Evolutionary conservation across 2,888 invertebrate species (phyloP).

Genomic region (Megaustenia siamemsis): DNA sequence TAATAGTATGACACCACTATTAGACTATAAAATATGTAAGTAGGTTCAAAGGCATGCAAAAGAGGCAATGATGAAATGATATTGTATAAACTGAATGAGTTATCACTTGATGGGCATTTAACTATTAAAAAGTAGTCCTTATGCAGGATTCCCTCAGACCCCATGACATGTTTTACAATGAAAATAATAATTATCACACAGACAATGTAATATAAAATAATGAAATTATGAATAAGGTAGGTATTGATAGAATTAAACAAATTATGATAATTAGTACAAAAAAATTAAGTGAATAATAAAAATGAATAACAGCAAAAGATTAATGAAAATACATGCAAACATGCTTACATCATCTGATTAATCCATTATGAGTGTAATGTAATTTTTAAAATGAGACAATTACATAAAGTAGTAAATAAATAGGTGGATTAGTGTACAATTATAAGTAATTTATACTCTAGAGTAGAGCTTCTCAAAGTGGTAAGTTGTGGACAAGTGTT

Average conservation of each 20-base stretch:
- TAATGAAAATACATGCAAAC: constrained; percentile 19
- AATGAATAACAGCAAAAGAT: constrained; percentile 8
- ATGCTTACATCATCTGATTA: constrained; percentile 13
- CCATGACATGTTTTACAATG: too few relatives aligned
- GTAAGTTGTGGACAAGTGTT: too few relatives aligned
- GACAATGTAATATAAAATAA: neutral
- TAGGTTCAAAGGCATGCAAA: neutral
- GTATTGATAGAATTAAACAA: neutral
- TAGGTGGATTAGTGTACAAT: too few relatives aligned
- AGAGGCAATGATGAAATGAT: neutral
- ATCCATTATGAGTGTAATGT: neutral
- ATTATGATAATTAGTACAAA: neutral
- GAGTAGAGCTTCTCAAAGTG: too few relatives aligned
- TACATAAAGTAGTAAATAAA: too few relatives aligned
- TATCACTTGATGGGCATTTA: too few relatives aligned
- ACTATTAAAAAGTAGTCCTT: neutral
- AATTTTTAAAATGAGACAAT: too few relatives aligned
- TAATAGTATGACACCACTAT: too few relatives aligned
- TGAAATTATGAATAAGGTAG: neutral
- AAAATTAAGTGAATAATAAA: neutral
- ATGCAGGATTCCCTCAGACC: neutral
- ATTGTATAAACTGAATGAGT: neutral
- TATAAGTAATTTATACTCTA: too few relatives aligned
- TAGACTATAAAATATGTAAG: neutral
- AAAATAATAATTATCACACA: neutral